Evolutionary conservation across 2,888 invertebrate species (phyloP).

Genomic region (Bugulina stolonifera): DNA sequence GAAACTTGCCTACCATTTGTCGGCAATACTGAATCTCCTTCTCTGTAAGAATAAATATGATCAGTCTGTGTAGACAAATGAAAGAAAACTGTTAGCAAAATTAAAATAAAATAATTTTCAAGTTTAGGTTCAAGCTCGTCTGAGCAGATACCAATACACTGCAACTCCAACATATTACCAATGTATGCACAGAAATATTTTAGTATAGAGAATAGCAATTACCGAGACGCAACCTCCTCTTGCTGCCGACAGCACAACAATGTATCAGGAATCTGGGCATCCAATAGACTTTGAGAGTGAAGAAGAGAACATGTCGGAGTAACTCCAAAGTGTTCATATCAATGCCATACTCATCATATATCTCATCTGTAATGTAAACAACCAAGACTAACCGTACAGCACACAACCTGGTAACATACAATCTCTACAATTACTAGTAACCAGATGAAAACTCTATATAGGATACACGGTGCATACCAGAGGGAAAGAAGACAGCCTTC

Average conservation of each 20-base stretch:
- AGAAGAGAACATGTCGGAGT: constrained; percentile 18
- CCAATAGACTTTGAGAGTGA: constrained; percentile 24
- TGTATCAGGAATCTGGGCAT: constrained; percentile 13
- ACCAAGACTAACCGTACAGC: no score
- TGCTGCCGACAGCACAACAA: constrained; percentile 1
- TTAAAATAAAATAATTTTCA: no score
- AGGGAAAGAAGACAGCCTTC: neutral
- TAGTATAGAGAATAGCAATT: neutral
- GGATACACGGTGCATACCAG: neutral
- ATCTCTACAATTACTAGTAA: no score
- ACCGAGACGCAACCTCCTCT: neutral
- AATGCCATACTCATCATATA: constrained; percentile 15
- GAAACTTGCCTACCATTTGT: neutral
- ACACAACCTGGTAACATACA: no score
- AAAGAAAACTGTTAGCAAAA: no score
- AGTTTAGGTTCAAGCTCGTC: no score
- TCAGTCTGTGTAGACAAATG: no score
- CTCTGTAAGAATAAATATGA: constrained; percentile 1
- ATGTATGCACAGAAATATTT: no score
- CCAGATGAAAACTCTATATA: no score
- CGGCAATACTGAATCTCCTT: constrained; percentile 3
- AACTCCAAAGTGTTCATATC: neutral
- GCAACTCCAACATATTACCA: no score
- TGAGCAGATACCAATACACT: no score
- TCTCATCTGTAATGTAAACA: constrained; percentile 22